Conservation (phyloP, 2,888 invertebrate genomes). For the Tachina grossa region DNA sequence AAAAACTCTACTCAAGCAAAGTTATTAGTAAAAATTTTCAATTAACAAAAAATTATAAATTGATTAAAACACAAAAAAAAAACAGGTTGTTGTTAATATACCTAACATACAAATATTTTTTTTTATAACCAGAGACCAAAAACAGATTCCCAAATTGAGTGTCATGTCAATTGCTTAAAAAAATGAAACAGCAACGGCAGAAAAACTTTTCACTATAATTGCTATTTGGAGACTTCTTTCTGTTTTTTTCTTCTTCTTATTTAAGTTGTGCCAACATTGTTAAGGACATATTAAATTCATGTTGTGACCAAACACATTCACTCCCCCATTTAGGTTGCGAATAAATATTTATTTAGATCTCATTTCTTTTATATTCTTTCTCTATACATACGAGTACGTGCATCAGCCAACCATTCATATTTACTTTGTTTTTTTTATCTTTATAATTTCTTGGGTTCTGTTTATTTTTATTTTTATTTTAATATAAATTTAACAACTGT, state of each 20-base stretch:
- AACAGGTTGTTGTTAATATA: slow-evolving; percentile 23
- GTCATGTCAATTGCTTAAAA: slow-evolving; percentile 65
- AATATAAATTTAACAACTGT: slow-evolving; percentile 67
- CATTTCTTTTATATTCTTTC: slow-evolving; percentile 52
- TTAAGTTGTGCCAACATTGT: slow-evolving; percentile 51
- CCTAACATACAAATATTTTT: no score
- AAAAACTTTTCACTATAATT: slow-evolving; percentile 59
- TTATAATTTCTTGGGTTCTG: slow-evolving; percentile 23
- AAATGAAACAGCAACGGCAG: slow-evolving; percentile 12
- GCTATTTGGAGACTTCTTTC: slow-evolving; percentile 62
- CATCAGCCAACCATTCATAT: slow-evolving; percentile 17
- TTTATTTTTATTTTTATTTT: slow-evolving; percentile 22
- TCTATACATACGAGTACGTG: neutral
- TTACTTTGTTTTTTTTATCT: slow-evolving; percentile 32
- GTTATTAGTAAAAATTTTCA: neutral
- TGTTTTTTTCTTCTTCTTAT: neutral
- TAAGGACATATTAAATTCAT: slow-evolving; percentile 55
- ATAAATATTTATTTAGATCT: slow-evolving; percentile 67
- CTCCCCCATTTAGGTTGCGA: slow-evolving; percentile 60
- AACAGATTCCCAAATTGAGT: slow-evolving; percentile 59
- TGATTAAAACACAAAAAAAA: slow-evolving; percentile 31
- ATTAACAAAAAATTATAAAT: slow-evolving; percentile 39
- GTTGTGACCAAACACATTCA: slow-evolving; percentile 71
- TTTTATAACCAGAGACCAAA: neutral
- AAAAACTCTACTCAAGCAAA: neutral